Percentiles rank a stretch among this genome's conserved stretches.
Conservation (phyloP, 1,140 invertebrate genomes). For the Melipona quadrifasciata region DNA sequence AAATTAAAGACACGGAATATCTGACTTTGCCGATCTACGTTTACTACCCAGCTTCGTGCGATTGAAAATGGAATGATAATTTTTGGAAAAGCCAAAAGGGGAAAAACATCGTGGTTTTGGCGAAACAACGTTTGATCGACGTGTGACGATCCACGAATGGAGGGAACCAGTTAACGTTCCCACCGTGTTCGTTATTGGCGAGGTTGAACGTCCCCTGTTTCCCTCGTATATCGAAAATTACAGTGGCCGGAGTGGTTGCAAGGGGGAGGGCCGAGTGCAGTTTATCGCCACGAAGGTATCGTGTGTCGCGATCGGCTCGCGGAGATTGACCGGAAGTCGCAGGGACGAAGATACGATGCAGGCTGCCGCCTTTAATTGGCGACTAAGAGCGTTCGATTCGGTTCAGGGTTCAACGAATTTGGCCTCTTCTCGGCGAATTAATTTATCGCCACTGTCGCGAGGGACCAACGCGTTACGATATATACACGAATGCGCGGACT, state of each 20-base stretch:
- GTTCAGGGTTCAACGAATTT: conserved; percentile 39
- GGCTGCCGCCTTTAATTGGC: conserved; percentile 19
- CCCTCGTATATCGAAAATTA: conserved; percentile 16
- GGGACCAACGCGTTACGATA: conserved; percentile 9
- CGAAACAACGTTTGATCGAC: too few relatives aligned
- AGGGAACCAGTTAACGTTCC: neutral
- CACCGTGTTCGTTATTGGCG: neutral
- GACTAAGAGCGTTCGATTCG: conserved; percentile 24
- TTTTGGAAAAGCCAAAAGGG: too few relatives aligned
- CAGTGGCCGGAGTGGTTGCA: too few relatives aligned
- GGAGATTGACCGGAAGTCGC: conserved; percentile 37
- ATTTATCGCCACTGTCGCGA: conserved; percentile 26
- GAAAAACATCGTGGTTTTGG: too few relatives aligned
- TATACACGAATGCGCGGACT: conserved; percentile 3
- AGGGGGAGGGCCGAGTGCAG: neutral
- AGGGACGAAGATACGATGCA: conserved; percentile 20
- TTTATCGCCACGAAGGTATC: conserved; percentile 35
- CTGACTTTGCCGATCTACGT: too few relatives aligned
- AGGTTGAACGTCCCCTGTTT: neutral
- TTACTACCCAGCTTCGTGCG: too few relatives aligned
- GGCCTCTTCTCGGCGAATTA: conserved; percentile 29
- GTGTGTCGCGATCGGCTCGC: conserved; percentile 32
- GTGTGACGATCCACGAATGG: too few relatives aligned
- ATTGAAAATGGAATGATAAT: too few relatives aligned
- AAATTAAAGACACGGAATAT: too few relatives aligned